Evolutionary conservation across 1,140 invertebrate genomes (phyloP).

Genomic region (Ruditapes philippinarum): DNA sequence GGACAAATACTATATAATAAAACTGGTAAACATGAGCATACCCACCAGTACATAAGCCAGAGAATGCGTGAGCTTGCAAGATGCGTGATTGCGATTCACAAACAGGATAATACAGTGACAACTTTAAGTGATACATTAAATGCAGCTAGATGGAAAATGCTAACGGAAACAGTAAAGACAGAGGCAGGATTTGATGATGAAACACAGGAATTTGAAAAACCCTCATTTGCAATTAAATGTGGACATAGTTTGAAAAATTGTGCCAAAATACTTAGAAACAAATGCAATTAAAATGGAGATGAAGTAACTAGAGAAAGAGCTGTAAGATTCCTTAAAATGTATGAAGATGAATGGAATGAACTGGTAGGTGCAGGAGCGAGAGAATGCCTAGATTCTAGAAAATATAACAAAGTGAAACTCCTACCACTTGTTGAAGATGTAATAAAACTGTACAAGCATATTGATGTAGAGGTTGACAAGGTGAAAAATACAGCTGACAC

Average conservation of each 20-base stretch:
- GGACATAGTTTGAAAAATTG: constrained; percentile 38
- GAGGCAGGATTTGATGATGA: background rate
- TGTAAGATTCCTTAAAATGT: background rate
- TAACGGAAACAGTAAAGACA: background rate
- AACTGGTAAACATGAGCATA: constrained; percentile 14
- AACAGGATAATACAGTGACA: background rate
- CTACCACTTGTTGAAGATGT: constrained; percentile 43
- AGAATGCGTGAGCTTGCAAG: background rate
- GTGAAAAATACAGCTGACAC: no score
- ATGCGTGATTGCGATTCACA: background rate
- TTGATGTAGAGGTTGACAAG: background rate
- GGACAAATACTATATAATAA: constrained; percentile 20
- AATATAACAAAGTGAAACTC: background rate
- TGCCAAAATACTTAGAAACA: constrained; percentile 34
- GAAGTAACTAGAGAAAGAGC: background rate
- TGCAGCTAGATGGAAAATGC: background rate
- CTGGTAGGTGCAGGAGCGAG: background rate
- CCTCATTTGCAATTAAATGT: constrained; percentile 7
- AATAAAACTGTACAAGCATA: background rate
- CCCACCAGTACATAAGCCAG: constrained; percentile 12
- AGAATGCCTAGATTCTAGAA: background rate
- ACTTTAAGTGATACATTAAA: background rate
- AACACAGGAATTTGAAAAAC: background rate
- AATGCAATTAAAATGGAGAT: constrained; percentile 8
- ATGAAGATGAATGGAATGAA: constrained; percentile 20